Conservation (phyloP, 2,113 vertebrate species). For the Buteo buteo region DNA sequence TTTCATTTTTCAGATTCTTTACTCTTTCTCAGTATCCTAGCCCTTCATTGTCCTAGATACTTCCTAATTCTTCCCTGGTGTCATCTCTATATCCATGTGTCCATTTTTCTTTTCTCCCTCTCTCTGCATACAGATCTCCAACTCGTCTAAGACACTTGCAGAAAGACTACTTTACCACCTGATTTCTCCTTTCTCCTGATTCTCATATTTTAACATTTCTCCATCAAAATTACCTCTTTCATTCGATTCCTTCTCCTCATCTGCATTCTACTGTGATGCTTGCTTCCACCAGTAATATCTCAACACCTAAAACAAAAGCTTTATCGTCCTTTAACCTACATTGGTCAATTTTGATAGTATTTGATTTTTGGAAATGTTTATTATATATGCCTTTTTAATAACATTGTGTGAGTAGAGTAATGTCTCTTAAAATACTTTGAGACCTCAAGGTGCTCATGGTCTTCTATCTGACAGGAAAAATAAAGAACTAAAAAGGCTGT, state of each 20-base stretch:
- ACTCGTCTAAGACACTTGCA: not conserved
- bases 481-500: not conserved
- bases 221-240: not conserved
- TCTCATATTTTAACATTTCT: not conserved
- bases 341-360: not conserved
- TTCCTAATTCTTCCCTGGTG: not conserved
- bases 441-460: not conserved
- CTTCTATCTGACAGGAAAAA: not conserved
- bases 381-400: not conserved
- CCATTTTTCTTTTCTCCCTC: not conserved
- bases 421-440: not conserved
- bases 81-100: not conserved
- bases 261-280: not conserved
- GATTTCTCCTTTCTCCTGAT: not conserved
- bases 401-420: not conserved
- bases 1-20: not conserved
- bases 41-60: not conserved
- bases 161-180: not conserved
- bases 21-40: not conserved
- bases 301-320: not conserved
- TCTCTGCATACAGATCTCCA: not conserved
- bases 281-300: not conserved
- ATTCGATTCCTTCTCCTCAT: not conserved
- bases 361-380: not conserved
- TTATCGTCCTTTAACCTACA: not conserved